These are phyloP conservation scores for Takifugu flavidus DNA, from an alignment of 2,113 vertebrate genomes.

Conservation along the genomic window DNA sequence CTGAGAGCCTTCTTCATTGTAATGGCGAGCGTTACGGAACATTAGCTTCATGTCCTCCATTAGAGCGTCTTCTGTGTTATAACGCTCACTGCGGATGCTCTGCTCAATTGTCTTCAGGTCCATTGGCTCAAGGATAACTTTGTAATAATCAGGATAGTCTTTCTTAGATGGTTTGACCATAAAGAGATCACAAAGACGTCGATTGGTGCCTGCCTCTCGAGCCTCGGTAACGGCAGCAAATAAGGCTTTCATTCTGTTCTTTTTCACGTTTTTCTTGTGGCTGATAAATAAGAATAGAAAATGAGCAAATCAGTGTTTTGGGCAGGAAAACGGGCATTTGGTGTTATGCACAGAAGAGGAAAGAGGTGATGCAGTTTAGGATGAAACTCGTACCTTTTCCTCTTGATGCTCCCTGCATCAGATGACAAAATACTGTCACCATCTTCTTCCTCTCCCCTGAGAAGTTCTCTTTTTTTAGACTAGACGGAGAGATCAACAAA, in stretches of 20 bases:
- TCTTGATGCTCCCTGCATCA: constrained; percentile 89
- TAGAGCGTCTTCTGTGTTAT: constrained; percentile 84
- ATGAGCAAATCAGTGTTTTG: neutral
- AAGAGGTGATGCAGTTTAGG: neutral
- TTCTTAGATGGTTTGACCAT: constrained; percentile 98
- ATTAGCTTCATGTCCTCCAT: constrained; percentile 94
- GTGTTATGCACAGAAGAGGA: neutral
- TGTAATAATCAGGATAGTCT: constrained; percentile 98
- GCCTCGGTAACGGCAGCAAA: constrained; percentile 89
- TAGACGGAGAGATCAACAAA: constrained; percentile 55
- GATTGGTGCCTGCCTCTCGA: constrained; percentile 81
- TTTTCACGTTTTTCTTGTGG: constrained; percentile 95
- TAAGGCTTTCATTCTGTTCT: constrained; percentile 92
- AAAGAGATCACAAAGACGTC: constrained; percentile 93
- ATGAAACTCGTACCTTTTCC: constrained; percentile 82
- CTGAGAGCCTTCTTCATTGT: constrained; percentile 98
- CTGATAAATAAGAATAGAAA: constrained; percentile 30
- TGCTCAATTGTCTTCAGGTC: constrained; percentile 96
- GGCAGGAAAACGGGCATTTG: neutral
- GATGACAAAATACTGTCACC: constrained; percentile 94
- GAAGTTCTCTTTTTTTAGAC: constrained; percentile 91
- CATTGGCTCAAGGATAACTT: constrained; percentile 96
- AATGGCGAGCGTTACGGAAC: constrained; percentile 97
- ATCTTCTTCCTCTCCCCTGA: constrained; percentile 90
- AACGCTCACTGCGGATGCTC: constrained; percentile 91